Evolutionary conservation across 2,113 vertebrate species (phyloP), one percentile per base, ranked within the genome.

Genomic region (Sclerurus mexicanus): DNA sequence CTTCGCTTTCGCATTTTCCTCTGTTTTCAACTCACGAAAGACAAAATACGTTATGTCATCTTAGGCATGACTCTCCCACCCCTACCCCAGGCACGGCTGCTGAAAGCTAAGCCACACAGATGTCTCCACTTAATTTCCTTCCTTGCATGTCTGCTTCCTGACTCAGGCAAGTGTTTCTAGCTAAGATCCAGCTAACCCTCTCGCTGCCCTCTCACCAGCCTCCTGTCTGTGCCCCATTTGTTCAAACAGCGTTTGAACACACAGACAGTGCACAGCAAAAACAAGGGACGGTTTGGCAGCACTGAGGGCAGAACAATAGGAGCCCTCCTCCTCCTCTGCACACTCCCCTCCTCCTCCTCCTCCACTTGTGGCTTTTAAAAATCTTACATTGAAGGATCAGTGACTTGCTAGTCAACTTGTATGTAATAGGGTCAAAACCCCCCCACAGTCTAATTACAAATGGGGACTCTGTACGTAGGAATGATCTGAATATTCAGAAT

Each of bases 41-140:
- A 89, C 94, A 89, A 95, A 87, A 49, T 80, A 79, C 1, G 58
- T 96, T 95, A 93, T 56, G 95, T 96, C 97, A 96, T 78, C 74
- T 73, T 33, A 73, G 72, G 94, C 92, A 85, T 92, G 91, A 93
- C 88, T 95, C 93, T 96, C 91, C 74, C 56, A 83, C 86, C 87
- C 91, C 93, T 89, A 93, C 86, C 75, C 95, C 67, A 71, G 97
- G 95, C 97, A 92, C 93, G 83, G 80, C 93, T 85, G 91, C 91
- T 69, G 87, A 94, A 84, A 96, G 85, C 94, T 85, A 95, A 95
- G 84, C 20, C 52, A 42, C 87, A 83, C 95, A 97, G 91, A 96
- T 92, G 86, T 90, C 93, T 93, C 94, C 93, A 97, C 97, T 98
- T 97, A 97, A 96, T 97, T 97, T 97, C 92, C 97, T 98, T 97